Evolutionary conservation across 2,888 invertebrate species (phyloP), one percentile per base, ranked within the genome.

Genomic region (Cataglyphis altisquamis): DNA sequence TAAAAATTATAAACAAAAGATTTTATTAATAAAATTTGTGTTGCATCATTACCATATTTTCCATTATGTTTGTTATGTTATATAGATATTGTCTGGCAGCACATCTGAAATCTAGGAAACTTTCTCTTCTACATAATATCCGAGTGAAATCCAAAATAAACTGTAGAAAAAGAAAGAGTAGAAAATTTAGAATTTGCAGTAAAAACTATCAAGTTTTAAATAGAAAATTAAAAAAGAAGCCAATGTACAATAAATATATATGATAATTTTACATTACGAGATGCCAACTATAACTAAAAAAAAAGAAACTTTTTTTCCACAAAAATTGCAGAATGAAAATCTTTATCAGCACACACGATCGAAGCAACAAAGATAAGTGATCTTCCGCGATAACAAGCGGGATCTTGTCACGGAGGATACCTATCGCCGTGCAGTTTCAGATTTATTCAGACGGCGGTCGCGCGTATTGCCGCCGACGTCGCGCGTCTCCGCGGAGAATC

Each of bases 361-460:
- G 41, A 29, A 45, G 4, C 32, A 36, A 1, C 15, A n/a, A 36
- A 70, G 21, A 70, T 55, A 36, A 55, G 15, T 52, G 52, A 32
- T 9, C 21, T 12, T 3, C 15, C n/a, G 32, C 68, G 70, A 70
- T 70, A 55, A 70, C n/a, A 18, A 18, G 18, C 74, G 18, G n/a
- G 2, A 8, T 52, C 8, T n/a, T 18, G n/a, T 57, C 9, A 73
- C 21, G 18, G n/a, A 25, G 25, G 62, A 39, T 36, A 57, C n/a
- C 41, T 41, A 48, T 18, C 18, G 41, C 41, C 3, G 41, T 57
- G 66, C 55, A 9, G 29, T 12, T 18, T 32, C 32, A 12, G 39
- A 9, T 36, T 29, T 29, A 29, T 29, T 36, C 18, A 10, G 9
- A 63, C 21, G 18, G 64, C 64, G 4, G 15, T 12, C 15, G 41